Percentiles rank a stretch among this genome's conserved stretches.
Conservation (phyloP, 2,113 vertebrate species). For the Parus major region DNA sequence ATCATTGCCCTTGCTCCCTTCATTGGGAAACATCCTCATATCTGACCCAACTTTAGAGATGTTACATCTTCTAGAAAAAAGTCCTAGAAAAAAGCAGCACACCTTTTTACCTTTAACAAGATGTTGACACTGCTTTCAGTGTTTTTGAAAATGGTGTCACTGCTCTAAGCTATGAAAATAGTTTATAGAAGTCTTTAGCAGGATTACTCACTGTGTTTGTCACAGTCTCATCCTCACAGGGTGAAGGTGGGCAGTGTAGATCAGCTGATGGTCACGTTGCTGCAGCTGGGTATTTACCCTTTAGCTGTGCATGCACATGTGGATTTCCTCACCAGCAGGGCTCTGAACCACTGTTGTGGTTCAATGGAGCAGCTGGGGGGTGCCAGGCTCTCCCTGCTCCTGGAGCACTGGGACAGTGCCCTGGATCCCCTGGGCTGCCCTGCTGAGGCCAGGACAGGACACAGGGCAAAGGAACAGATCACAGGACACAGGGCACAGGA, state of each 20-base stretch:
- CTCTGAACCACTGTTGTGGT: background rate
- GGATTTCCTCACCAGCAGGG: background rate
- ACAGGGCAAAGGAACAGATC: no score
- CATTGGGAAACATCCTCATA: background rate
- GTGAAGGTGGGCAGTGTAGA: background rate
- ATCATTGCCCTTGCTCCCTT: background rate
- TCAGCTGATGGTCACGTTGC: fast-evolving
- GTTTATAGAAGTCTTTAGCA: background rate
- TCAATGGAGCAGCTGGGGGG: background rate
- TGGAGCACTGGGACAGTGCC: background rate
- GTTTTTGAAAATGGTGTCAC: background rate
- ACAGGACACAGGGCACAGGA: background rate
- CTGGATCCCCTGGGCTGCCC: no score
- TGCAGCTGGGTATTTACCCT: background rate
- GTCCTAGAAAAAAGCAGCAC: background rate
- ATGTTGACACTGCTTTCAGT: background rate
- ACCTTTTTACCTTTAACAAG: background rate
- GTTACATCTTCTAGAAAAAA: background rate
- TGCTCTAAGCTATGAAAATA: background rate
- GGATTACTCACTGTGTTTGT: fast-evolving
- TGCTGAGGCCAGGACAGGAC: background rate
- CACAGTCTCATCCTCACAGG: fast-evolving
- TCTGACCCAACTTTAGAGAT: background rate
- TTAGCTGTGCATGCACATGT: background rate
- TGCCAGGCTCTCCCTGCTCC: background rate